Percentiles rank a stretch among this genome's conserved stretches.
Conservation (phyloP, 2,888 invertebrate genomes). For the Sarcophaga caerulescens region DNA sequence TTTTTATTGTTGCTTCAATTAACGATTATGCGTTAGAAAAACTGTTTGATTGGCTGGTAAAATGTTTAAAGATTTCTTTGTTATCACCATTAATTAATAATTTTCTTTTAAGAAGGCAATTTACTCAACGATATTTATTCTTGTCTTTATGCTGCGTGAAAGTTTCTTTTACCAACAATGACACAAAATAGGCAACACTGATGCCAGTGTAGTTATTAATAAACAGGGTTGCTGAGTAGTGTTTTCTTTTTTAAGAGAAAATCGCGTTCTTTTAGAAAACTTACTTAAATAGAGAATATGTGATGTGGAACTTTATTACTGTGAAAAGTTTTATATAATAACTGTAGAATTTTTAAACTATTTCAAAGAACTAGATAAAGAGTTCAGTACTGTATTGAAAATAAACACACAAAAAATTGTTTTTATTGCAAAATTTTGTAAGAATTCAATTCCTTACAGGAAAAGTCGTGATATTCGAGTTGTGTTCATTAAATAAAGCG, state of each 20-base stretch:
- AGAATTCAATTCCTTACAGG: too few species aligned
- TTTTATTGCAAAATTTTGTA: too few species aligned
- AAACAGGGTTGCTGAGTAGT: not conserved
- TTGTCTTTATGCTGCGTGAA: constrained; percentile 2
- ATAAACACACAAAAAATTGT: too few species aligned
- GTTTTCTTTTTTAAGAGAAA: not conserved
- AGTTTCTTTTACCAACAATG: constrained; percentile 32
- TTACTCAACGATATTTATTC: constrained; percentile 4
- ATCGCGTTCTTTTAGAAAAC: too few species aligned
- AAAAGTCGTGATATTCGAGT: too few species aligned
- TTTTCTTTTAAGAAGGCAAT: constrained; percentile 3
- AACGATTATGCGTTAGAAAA: not conserved
- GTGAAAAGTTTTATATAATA: too few species aligned
- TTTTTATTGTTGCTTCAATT: not conserved
- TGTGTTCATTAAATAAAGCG: too few species aligned
- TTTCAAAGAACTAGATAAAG: too few species aligned
- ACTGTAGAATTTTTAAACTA: too few species aligned
- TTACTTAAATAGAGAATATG: too few species aligned
- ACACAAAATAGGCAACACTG: not conserved
- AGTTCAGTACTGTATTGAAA: too few species aligned
- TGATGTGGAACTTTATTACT: too few species aligned
- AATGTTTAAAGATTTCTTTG: not conserved
- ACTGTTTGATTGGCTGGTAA: not conserved
- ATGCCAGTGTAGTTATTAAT: not conserved
- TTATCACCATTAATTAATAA: not conserved